Evolutionary conservation across 2,113 vertebrate genomes (phyloP).

Genomic region (Leucosticte australis): DNA sequence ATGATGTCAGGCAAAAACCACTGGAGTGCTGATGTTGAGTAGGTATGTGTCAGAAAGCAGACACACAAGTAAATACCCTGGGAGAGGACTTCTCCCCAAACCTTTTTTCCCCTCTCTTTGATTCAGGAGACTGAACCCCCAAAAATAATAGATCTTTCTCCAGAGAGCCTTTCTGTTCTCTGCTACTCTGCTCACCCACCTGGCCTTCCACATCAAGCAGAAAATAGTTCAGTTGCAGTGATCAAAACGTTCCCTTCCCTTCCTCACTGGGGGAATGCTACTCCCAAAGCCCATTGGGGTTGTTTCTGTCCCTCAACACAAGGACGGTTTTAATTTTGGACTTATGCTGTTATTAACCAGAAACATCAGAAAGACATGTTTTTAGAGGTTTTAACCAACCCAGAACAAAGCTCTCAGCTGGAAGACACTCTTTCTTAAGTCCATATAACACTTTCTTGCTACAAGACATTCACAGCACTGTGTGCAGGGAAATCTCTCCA

Average conservation of each 20-base stretch:
- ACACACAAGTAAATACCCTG: neutral
- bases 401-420: neutral
- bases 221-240: slow-evolving; percentile 22
- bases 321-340: slow-evolving; percentile 23
- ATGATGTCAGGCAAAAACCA: neutral
- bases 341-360: neutral
- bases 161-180: neutral
- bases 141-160: neutral
- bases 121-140: neutral
- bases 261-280: neutral
- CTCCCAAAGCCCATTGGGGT: neutral
- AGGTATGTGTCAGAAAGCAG: slow-evolving; percentile 22
- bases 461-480: accelerated
- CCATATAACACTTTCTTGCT: neutral
- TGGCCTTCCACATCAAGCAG: slow-evolving; percentile 35
- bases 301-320: neutral
- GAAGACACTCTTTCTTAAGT: neutral
- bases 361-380: neutral
- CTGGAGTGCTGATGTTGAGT: neutral
- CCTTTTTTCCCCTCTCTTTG: neutral
- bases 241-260: slow-evolving; percentile 26
- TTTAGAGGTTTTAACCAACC: neutral
- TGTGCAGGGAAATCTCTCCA: neutral
- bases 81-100: neutral
- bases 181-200: neutral